Evolutionary conservation across 2,888 invertebrate genomes (phyloP).

Genomic region (Malacosoma neustria): DNA sequence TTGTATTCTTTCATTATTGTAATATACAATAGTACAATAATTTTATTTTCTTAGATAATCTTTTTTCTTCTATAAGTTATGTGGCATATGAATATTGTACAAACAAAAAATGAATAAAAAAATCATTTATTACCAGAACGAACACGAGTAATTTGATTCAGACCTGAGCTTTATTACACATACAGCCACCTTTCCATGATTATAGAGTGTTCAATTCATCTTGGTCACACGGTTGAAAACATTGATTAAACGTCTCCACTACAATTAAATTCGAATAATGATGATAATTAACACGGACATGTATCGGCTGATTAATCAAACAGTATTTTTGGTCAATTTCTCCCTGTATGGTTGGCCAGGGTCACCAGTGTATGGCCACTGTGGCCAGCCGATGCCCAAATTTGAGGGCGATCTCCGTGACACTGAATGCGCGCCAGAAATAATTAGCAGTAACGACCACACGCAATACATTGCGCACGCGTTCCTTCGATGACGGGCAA

Average conservation of each 20-base stretch:
- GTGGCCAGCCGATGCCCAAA: neutral
- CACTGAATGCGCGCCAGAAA: neutral
- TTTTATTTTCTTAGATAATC: no score
- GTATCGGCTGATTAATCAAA: neutral
- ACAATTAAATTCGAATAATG: neutral
- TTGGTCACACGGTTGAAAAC: no score
- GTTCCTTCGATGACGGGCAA: neutral
- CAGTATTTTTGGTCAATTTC: neutral
- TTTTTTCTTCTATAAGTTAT: no score
- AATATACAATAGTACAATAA: no score
- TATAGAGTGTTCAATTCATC: no score
- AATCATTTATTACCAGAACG: neutral
- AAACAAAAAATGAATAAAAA: no score
- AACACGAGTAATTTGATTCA: neutral
- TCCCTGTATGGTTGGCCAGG: neutral
- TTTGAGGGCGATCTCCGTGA: neutral
- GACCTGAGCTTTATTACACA: no score
- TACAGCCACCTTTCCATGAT: no score
- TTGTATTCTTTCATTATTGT: no score
- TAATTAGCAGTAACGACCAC: conserved; percentile 1
- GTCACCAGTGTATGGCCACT: neutral
- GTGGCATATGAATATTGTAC: no score
- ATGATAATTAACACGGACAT: neutral
- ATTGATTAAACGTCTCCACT: no score
- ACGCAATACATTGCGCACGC: neutral